Percentiles rank a stretch among this genome's conserved stretches.
These are phyloP conservation scores for Cyphomyrmex costatus DNA, from an alignment of 1,140 invertebrate species.

Conservation along the genomic window DNA sequence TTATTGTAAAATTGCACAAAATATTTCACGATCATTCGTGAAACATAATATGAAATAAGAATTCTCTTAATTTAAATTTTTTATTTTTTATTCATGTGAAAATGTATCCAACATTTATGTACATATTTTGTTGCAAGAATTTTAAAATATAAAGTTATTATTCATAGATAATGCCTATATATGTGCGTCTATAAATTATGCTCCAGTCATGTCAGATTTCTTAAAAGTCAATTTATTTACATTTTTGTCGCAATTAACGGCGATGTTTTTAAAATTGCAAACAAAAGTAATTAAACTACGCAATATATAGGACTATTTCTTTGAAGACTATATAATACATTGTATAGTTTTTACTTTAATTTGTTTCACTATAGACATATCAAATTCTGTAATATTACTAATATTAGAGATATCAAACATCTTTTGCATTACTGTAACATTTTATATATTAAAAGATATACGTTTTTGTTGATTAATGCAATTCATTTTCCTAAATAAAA, in stretches of 20 bases:
- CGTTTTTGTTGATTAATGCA: not conserved
- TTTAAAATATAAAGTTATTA: constrained; percentile 40
- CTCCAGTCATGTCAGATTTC: constrained; percentile 8
- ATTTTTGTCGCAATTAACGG: not conserved
- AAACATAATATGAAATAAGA: constrained; percentile 22
- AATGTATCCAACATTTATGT: constrained; percentile 56
- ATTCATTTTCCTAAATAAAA: not conserved
- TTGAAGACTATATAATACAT: not conserved
- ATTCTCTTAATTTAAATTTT: not conserved
- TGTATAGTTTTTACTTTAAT: constrained; percentile 9
- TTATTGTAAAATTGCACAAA: not conserved
- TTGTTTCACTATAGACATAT: not conserved
- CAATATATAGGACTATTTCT: not conserved
- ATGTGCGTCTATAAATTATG: not conserved
- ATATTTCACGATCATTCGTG: constrained; percentile 25
- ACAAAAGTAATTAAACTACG: constrained; percentile 25
- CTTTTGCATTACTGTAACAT: not conserved
- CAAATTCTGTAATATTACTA: not conserved
- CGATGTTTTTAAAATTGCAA: not conserved
- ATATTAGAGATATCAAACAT: too few relatives aligned
- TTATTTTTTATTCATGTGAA: constrained; percentile 21
- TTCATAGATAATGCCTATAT: constrained; percentile 38
- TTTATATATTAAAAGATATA: not conserved
- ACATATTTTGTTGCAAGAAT: constrained; percentile 40
- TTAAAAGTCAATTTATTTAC: constrained; percentile 24